Percentiles rank a stretch among this genome's conserved stretches.
Conservation (phyloP, 2,797 vertebrate genomes). For the Nyctalus aviator region DNA sequence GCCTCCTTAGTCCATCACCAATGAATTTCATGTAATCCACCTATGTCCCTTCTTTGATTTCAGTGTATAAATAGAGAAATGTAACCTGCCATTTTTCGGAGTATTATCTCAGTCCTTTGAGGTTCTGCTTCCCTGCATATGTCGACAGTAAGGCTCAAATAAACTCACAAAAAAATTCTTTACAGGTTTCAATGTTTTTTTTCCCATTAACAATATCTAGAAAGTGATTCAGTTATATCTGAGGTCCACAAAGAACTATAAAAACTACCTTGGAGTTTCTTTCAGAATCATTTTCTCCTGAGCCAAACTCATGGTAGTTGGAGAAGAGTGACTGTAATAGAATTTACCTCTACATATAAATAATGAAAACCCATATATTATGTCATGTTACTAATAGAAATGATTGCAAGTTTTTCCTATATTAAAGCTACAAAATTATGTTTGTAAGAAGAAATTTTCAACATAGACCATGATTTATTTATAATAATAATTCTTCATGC, state of each 20-base stretch:
- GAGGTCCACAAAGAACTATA: slow-evolving; percentile 33
- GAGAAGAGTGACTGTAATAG: not conserved
- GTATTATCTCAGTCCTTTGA: too few relatives aligned
- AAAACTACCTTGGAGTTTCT: not conserved
- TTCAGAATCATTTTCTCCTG: not conserved
- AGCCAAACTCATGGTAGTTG: not conserved
- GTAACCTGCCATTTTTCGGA: too few relatives aligned
- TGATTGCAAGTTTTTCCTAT: not conserved
- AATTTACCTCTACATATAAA: not conserved
- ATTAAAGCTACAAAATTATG: not conserved
- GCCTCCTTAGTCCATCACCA: too few relatives aligned
- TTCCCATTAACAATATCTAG: not conserved
- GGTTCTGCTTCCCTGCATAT: too few relatives aligned
- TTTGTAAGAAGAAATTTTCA: not conserved
- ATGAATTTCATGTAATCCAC: too few relatives aligned
- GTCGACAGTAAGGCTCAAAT: too few relatives aligned
- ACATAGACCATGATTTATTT: not conserved
- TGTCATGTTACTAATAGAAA: not conserved
- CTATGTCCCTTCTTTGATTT: too few relatives aligned
- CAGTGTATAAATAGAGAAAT: too few relatives aligned
- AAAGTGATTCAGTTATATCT: slow-evolving; percentile 12
- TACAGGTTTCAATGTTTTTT: too few relatives aligned
- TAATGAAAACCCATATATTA: not conserved
- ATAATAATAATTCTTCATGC: not conserved
- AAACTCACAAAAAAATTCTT: too few relatives aligned